Evolutionary conservation across 2,113 vertebrate genomes (phyloP).

Genomic region (Clarias magur): DNA sequence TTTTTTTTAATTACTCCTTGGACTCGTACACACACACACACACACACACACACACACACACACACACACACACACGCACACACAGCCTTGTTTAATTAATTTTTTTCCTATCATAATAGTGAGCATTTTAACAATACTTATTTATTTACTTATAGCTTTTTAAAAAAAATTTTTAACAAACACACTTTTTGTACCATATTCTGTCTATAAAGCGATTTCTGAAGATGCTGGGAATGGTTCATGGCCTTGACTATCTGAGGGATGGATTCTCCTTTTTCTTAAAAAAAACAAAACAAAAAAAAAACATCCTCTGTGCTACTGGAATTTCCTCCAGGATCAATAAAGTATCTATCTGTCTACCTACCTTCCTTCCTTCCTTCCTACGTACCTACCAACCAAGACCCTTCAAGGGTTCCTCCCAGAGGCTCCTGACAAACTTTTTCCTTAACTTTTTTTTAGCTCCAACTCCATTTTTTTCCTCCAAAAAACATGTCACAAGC

Average conservation of each 20-base stretch:
- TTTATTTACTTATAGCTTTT: too few relatives aligned
- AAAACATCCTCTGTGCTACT: not conserved
- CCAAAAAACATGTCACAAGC: not conserved
- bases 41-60: too few relatives aligned
- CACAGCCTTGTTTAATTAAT: not conserved
- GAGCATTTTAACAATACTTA: not conserved
- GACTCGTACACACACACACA: too few relatives aligned
- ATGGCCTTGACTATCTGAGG: not conserved
- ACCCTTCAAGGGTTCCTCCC: not conserved
- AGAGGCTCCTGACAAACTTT: not conserved
- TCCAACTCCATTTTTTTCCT: not conserved
- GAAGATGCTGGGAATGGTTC: not conserved
- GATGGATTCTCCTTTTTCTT: not conserved
- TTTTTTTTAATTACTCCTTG: not conserved
- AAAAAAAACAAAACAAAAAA: not conserved
- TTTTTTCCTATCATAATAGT: not conserved
- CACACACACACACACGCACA: too few relatives aligned
- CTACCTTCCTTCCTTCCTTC: too few relatives aligned
- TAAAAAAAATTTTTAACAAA: too few relatives aligned
- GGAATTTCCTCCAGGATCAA: too few relatives aligned
- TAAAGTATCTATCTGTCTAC: too few relatives aligned
- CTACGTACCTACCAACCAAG: not conserved
- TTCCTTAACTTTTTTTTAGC: not conserved
- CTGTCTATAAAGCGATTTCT: not conserved
- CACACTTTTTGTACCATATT: not conserved